Conservation (phyloP, 2,888 invertebrate genomes). For the Xanthia togata region DNA sequence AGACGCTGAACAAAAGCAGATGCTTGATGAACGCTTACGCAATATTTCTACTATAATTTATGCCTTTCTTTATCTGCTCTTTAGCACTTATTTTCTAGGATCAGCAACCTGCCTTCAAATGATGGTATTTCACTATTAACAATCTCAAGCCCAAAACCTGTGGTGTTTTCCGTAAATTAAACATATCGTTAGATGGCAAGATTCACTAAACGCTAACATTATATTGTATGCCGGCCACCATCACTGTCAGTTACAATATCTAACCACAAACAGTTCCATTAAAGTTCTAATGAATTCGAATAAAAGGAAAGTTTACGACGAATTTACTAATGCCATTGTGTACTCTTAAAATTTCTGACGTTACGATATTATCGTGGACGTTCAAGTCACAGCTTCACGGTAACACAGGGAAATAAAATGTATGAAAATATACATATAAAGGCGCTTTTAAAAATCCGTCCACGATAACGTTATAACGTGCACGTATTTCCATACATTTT, state of each 20-base stretch:
- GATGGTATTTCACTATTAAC: slow-evolving; percentile 24
- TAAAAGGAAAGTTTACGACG: slow-evolving; percentile 53
- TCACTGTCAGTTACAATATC: slow-evolving; percentile 59
- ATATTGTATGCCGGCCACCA: slow-evolving; percentile 70
- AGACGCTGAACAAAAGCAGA: background rate
- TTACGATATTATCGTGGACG: background rate
- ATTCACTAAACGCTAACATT: slow-evolving; percentile 90
- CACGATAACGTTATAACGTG: background rate
- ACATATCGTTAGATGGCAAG: slow-evolving; percentile 86
- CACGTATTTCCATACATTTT: background rate
- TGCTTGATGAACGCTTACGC: background rate
- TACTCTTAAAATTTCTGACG: background rate
- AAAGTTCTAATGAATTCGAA: slow-evolving; percentile 56
- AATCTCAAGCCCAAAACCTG: slow-evolving; percentile 70
- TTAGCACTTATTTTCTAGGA: background rate
- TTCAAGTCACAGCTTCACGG: background rate
- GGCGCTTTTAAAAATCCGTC: background rate
- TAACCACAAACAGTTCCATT: slow-evolving; percentile 59
- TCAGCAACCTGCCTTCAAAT: slow-evolving; percentile 1
- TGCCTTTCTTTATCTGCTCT: background rate
- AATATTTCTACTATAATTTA: background rate
- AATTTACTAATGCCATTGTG: slow-evolving; percentile 55
- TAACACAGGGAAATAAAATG: background rate
- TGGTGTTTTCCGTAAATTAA: slow-evolving; percentile 79
- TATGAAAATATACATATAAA: background rate